Evolutionary conservation across 2,888 invertebrate genomes (phyloP).

Genomic region (Agrochola lychnidis): DNA sequence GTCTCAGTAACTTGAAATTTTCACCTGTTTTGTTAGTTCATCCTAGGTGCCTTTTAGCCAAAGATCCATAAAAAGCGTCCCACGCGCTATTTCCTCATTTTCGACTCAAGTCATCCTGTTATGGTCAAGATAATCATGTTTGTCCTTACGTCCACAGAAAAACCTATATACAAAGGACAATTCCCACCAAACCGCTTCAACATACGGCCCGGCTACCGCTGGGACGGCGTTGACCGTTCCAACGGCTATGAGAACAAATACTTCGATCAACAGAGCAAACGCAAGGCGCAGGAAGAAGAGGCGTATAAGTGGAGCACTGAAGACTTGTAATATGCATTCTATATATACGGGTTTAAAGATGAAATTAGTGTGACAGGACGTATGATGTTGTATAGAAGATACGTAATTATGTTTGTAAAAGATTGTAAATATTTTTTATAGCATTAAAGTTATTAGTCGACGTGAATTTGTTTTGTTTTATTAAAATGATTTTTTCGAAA

Average conservation of each 20-base stretch:
- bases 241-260: conserved; percentile 98
- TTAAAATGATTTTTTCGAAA: not conserved
- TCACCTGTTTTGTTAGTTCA: too few relatives aligned
- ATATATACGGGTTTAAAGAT: not conserved
- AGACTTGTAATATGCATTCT: conserved; percentile 93
- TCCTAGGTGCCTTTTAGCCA: too few relatives aligned
- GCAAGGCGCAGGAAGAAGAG: conserved; percentile 94
- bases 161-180: conserved; percentile 95
- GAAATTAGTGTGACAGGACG: conserved; percentile 32
- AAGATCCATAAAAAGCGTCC: too few relatives aligned
- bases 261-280: conserved; percentile 94
- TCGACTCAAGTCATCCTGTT: too few relatives aligned
- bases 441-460: conserved; percentile 48
- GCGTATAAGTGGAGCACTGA: conserved; percentile 98
- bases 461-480: conserved; percentile 3
- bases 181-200: conserved; percentile 97
- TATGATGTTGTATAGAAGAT: conserved; percentile 15
- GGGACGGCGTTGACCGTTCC: conserved; percentile 99
- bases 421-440: conserved; percentile 63
- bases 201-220: conserved; percentile 97
- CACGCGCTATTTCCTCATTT: too few relatives aligned
- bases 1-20: too few relatives aligned
- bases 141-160: conserved; percentile 82
- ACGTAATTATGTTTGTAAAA: conserved; percentile 45
- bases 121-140: not conserved